A percentile compares a stretch with the other conserved stretches of the same genome.
Conservation (phyloP, 2,888 invertebrate species). For the Yponomeuta cagnagella region DNA sequence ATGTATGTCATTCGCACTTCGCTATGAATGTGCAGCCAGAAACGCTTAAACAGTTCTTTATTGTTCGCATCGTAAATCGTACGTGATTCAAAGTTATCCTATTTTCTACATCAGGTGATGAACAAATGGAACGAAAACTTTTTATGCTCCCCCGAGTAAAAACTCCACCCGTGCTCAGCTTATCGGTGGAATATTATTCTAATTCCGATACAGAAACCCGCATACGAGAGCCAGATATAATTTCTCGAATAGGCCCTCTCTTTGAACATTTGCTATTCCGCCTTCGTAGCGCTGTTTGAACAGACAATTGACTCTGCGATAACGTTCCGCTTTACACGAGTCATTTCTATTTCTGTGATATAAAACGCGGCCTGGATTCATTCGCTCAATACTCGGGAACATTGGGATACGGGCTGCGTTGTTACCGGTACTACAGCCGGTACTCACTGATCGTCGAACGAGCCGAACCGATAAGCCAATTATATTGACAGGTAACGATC, state of each 20-base stretch:
- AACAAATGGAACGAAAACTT: background rate
- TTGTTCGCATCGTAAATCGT: too few species aligned
- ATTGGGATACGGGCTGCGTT: constrained; percentile 9
- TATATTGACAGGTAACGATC: background rate
- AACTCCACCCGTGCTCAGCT: background rate
- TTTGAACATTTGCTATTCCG: constrained; percentile 42
- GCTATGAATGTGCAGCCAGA: background rate
- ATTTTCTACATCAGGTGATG: background rate
- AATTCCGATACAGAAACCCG: constrained; percentile 10
- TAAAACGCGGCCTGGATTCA: constrained; percentile 12
- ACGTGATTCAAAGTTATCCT: background rate
- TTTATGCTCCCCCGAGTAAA: background rate
- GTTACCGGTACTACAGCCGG: constrained; percentile 3
- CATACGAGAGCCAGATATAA: constrained; percentile 27
- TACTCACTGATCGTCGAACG: constrained; percentile 4
- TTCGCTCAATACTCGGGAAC: background rate
- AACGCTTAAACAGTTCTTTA: background rate
- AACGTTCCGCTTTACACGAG: constrained; percentile 37
- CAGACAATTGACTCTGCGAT: constrained; percentile 49
- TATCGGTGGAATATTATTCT: constrained; percentile 8
- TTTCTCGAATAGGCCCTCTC: constrained; percentile 29
- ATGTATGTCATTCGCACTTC: background rate
- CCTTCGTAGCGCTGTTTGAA: constrained; percentile 43
- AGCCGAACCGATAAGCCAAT: constrained; percentile 5
- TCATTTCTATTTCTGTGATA: constrained; percentile 14